A percentile compares a stretch with the other conserved stretches of the same genome.
Evolutionary conservation across 2,888 invertebrate species (phyloP).

Genomic region (Acronicta aceris): DNA sequence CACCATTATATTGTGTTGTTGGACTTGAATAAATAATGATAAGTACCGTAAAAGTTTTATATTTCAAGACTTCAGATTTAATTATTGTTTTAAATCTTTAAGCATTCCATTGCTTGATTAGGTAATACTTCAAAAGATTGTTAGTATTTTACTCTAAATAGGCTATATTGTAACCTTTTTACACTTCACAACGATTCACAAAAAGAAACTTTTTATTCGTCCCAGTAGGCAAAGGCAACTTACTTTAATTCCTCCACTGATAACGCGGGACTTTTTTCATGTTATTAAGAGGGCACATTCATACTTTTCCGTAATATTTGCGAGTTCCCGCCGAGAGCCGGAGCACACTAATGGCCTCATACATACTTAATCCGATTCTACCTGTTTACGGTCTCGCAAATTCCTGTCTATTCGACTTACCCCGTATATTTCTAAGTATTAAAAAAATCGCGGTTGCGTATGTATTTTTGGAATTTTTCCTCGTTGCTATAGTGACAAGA

Average conservation of each 20-base stretch:
- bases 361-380: constrained; percentile 64
- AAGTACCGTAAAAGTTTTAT: too few species aligned
- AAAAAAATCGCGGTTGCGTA: constrained; percentile 31
- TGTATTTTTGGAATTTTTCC: constrained; percentile 17
- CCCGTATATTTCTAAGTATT: constrained; percentile 24
- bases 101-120: too few species aligned
- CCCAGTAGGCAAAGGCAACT: not conserved
- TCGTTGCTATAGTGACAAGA: constrained; percentile 1
- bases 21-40: too few species aligned
- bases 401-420: constrained; percentile 38
- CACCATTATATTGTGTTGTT: too few species aligned
- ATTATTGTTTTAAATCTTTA: too few species aligned
- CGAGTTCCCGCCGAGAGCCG: constrained; percentile 30
- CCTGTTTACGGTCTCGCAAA: constrained; percentile 51
- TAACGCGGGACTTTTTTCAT: constrained; percentile 7
- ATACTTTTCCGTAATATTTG: constrained; percentile 36
- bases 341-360: constrained; percentile 62
- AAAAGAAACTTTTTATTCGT: not conserved
- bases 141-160: too few species aligned
- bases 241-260: constrained; percentile 12
- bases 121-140: too few species aligned
- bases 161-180: not conserved
- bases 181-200: not conserved
- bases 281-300: constrained; percentile 24
- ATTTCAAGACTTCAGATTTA: too few species aligned